Percentiles rank a stretch among this genome's conserved stretches.
Conservation (phyloP, 2,113 vertebrate genomes). For the Prunella himalayana region DNA sequence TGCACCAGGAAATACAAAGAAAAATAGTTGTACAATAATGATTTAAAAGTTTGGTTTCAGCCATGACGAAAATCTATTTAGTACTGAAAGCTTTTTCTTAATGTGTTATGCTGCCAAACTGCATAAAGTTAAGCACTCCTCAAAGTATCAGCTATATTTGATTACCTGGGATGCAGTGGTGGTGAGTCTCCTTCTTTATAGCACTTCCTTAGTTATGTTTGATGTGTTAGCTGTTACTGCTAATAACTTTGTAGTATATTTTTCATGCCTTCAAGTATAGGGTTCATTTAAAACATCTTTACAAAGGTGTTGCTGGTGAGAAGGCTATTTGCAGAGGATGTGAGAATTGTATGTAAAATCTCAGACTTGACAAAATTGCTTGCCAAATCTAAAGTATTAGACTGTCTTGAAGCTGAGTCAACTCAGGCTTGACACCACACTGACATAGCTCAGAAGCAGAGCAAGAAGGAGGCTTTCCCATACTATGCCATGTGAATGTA, state of each 20-base stretch:
- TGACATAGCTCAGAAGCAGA: not conserved
- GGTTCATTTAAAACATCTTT: not conserved
- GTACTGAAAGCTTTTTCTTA: not conserved
- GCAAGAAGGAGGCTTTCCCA: not conserved
- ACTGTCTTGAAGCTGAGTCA: not conserved
- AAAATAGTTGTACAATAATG: not conserved
- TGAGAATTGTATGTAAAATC: not conserved
- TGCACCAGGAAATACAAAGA: not conserved
- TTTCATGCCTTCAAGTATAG: not conserved
- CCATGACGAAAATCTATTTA: not conserved
- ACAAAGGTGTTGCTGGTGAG: not conserved
- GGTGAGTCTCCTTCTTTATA: not conserved
- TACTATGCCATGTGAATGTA: not conserved
- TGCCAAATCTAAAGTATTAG: not conserved
- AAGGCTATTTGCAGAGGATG: not conserved
- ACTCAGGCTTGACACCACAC: not conserved
- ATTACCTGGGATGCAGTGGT: not conserved
- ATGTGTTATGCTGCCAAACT: not conserved
- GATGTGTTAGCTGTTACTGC: not conserved
- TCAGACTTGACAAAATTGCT: not conserved
- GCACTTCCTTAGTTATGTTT: not conserved
- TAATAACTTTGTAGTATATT: not conserved
- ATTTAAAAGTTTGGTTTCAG: not conserved
- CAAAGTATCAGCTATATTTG: not conserved
- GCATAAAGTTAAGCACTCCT: not conserved